phyloP scores from a whole-genome alignment of 1,140 invertebrate genomes.

The Drosophila mauritiana region DNA sequence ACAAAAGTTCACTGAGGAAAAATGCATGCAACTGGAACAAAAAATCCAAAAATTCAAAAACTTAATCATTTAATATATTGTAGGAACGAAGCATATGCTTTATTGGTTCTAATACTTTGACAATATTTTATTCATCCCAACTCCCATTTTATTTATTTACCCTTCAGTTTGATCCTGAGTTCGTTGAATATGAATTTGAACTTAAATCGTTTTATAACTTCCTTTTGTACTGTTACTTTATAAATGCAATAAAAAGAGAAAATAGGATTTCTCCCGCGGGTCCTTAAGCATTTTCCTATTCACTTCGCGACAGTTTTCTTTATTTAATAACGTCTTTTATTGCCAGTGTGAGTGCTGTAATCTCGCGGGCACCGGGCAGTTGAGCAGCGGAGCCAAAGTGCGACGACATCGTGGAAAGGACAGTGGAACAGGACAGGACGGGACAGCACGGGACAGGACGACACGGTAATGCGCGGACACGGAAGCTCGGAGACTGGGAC shows the following conservation, averaged over 20 bases:
- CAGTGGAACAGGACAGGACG: neutral
- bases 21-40: neutral
- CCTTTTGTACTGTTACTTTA: too few species aligned
- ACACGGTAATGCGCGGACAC: conserved; percentile 62
- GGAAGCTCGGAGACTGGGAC: conserved; percentile 41
- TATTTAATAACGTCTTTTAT: neutral
- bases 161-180: too few species aligned
- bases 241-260: too few species aligned
- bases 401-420: conserved; percentile 22
- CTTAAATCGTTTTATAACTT: too few species aligned
- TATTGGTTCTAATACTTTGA: too few species aligned
- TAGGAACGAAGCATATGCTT: too few species aligned
- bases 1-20: conserved; percentile 7
- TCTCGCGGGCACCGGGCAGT: conserved; percentile 41
- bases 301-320: neutral
- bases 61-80: too few species aligned
- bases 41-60: too few species aligned
- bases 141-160: too few species aligned
- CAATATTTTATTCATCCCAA: too few species aligned
- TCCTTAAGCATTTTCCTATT: neutral
- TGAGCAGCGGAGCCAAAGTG: conserved; percentile 19
- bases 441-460: conserved; percentile 16
- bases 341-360: conserved; percentile 43
- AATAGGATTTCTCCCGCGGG: neutral
- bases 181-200: too few species aligned